Base-by-base conservation (phyloP, 2,797 vertebrate genomes). In the Enteromius viviparus region DNA sequence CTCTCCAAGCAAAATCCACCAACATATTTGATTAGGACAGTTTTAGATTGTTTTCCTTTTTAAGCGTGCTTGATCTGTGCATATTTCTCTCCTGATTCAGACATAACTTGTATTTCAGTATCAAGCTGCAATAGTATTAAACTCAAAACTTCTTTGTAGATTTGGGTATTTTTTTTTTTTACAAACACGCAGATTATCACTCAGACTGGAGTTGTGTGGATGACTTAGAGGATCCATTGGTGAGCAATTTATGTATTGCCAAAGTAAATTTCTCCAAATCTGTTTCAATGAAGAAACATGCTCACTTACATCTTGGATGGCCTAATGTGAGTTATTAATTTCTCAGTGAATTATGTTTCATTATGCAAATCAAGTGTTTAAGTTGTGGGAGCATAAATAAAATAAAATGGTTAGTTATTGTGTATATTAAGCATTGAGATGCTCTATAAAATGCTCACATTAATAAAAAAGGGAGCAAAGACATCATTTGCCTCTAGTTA, bases 401-500 rank as follows among this genome's bases (percentile, higher is more conserved):
- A 58, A 34, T 34, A 3, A 58, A 58, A 14, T 15, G 1, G 34
- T 42, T 26, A 40, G 11, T 14, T 40, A 0, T 40, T 23, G 6
- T 40, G 62, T 58, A 29, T 72, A 11, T 32, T 51, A 11, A 32
- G 47, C 47, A 74, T 53, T 74, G 6, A 55, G 11, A 37, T 5
- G 19, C 32, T 75, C 11, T 55, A 75, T 72, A 11, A 64, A 21
- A 77, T 21, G 37, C 37, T 62, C 9, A 26, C 34, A 58, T 58
- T 21, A 71, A 47, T 53, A 66, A 1, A 55, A 40, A 17, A 74
- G n/a, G 40, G 45, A 60, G 80, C 64, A 55, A 82, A 82, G 82
- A 85, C 68, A 85, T 85, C 87, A 81, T 26, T 78, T 40, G 47
- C 42, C 79, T 69, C 74, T 47, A 49, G 75, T 62, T 29, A 85